Base-by-base conservation (phyloP, 2,888 invertebrate species). In the Nomada lathburiana region DNA sequence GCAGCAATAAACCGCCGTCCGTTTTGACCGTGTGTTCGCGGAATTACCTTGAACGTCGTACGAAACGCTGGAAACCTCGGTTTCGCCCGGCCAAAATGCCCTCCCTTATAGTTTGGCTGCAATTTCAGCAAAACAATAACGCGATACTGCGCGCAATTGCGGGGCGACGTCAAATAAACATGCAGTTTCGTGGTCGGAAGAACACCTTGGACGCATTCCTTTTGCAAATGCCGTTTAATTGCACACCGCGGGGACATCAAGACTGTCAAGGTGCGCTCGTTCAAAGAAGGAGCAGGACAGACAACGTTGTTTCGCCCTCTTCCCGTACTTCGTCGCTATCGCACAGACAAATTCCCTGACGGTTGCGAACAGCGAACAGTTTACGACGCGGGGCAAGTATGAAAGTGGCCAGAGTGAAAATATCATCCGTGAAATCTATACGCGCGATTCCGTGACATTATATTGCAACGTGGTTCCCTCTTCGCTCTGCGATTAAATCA, bases 401-500 rank as follows among this genome's bases (percentile, higher is more conserved):
- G 36, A 36, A 36, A 36, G 1, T 36, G 2, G 29, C 42, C 26
- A 20, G 20, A 59, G 76, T 16, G 76, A 79, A 76, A 59, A 47
- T 59, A 79, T 60, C 59, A 59, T 55, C 29, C 5, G 55, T 65
- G 52, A 71, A 77, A 87, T 78, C 76, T 36, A 7, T 36, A 7
- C 73, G 57, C 79, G 64, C 53, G 74, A 85, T 79, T 69, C 62
- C 36, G 7, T 7, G 7, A 7, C 36, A 0, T 36, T 36, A 36
- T 36, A 36, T 36, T 7, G 36, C 36, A 36, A 36, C 36, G 36
- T 5, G 36, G 36, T 36, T 7, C 36, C 7, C 36, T 36, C 5
- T 7, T 36, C 36, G 7, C 36, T 7, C 7, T 36, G 36, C 7
- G 5, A 36, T 36, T 36, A 36, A 36, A 36, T 36, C 1, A 36